A percentile compares a stretch with the other conserved stretches of the same genome.
phyloP scores from a whole-genome alignment of 2,888 invertebrate species.

The Lasius fuliginosus region DNA sequence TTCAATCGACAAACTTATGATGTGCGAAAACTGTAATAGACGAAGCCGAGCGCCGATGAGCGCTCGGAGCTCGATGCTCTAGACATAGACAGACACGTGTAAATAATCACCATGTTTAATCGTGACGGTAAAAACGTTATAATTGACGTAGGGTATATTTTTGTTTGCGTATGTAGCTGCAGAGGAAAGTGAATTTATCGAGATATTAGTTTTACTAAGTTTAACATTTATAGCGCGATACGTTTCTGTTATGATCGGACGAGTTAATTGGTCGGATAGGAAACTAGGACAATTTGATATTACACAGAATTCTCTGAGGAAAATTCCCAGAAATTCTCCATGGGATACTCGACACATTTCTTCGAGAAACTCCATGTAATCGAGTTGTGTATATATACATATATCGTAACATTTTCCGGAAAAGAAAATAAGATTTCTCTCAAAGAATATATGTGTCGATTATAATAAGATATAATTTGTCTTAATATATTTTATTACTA shows the following conservation, averaged over 20 bases:
- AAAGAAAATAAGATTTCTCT: not conserved
- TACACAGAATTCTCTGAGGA: not conserved
- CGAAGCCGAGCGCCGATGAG: not conserved
- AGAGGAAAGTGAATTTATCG: not conserved
- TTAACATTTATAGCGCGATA: not conserved
- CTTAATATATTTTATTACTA: not conserved
- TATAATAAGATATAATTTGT: not conserved
- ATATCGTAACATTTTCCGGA: not conserved
- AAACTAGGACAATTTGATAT: conserved; percentile 22
- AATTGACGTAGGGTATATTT: not conserved
- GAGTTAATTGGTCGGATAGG: conserved; percentile 23
- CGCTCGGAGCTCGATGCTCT: not conserved
- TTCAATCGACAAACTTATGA: not conserved
- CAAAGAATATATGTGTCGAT: not conserved
- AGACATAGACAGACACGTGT: not conserved
- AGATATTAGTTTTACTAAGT: not conserved
- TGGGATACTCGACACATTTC: not conserved
- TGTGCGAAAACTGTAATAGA: not conserved
- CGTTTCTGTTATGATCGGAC: not conserved
- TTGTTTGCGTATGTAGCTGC: not conserved
- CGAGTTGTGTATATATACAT: not conserved
- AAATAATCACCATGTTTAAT: conserved; percentile 30
- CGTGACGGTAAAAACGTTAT: not conserved
- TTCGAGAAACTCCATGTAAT: conserved; percentile 5
- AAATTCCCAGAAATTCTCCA: not conserved